phyloP scores from a whole-genome alignment of 2,797 vertebrate species.

The Scolopax rusticola region DNA sequence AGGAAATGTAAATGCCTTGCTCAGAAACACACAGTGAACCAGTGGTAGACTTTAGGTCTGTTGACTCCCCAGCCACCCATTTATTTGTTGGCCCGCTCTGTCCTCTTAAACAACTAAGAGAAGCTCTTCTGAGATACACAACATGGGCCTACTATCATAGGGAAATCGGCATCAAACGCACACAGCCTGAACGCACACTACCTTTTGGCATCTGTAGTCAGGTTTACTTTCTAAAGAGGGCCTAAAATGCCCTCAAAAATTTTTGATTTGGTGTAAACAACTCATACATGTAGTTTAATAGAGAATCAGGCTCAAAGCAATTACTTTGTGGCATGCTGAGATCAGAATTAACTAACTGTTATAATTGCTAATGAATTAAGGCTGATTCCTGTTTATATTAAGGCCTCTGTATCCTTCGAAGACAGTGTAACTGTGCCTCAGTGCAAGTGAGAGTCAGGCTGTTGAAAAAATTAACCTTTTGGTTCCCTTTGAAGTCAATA shows the following conservation, averaged over 20 bases:
- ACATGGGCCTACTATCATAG: not conserved
- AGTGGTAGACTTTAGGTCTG: not conserved
- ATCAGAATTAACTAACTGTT: not conserved
- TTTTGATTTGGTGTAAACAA: not conserved
- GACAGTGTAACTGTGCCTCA: not conserved
- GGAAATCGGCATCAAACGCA: not conserved
- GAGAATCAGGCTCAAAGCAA: slow-evolving; percentile 4
- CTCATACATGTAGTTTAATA: not conserved
- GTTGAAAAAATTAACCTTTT: not conserved
- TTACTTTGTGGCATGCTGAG: not conserved
- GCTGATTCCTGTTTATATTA: slow-evolving; percentile 56
- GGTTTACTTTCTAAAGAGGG: not conserved
- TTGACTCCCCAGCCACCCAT: not conserved
- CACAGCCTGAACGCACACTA: not conserved
- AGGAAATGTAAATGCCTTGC: not conserved
- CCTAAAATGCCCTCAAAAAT: not conserved
- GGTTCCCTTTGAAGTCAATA: not conserved
- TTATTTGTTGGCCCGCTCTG: not conserved
- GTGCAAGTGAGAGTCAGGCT: not conserved
- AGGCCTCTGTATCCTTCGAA: slow-evolving; percentile 42
- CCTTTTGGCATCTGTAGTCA: slow-evolving; percentile 5
- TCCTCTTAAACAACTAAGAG: not conserved
- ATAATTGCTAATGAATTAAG: slow-evolving; percentile 53
- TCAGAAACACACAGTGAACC: not conserved
- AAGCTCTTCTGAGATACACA: not conserved